phyloP scores from a whole-genome alignment of 1,140 invertebrate species.

The Caenorhabditis latens region DNA sequence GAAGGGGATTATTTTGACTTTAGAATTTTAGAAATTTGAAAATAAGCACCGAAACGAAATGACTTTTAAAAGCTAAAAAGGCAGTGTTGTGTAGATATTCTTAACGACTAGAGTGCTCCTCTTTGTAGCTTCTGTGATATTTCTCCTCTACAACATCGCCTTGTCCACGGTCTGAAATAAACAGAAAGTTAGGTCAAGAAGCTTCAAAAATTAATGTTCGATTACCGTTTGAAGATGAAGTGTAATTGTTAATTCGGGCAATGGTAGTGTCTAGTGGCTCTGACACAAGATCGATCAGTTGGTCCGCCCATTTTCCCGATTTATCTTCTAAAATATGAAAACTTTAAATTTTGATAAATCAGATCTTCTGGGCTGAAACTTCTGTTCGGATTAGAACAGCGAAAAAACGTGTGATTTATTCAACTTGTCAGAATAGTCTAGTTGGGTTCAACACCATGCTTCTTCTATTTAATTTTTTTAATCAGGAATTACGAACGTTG shows the following conservation, averaged over 20 bases:
- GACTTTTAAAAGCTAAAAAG: constrained; percentile 30
- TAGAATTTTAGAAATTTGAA: neutral
- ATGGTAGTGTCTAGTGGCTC: constrained; percentile 77
- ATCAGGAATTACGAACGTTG: constrained; percentile 28
- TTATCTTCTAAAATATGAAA: neutral
- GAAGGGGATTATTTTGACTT: neutral
- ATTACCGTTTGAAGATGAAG: constrained; percentile 74
- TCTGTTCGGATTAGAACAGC: neutral
- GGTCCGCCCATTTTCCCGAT: constrained; percentile 72
- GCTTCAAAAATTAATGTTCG: neutral
- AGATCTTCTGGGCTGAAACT: neutral
- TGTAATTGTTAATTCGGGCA: constrained; percentile 76
- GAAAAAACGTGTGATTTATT: neutral
- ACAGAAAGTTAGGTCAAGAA: neutral
- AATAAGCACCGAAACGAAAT: constrained; percentile 40
- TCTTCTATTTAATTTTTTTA: neutral
- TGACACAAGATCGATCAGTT: constrained; percentile 76
- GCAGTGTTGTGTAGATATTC: constrained; percentile 19
- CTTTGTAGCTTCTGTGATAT: constrained; percentile 61
- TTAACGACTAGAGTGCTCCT: constrained; percentile 44
- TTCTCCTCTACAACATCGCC: constrained; percentile 62
- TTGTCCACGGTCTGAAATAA: constrained; percentile 37
- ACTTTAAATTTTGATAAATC: neutral
- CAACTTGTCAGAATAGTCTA: too few relatives aligned
- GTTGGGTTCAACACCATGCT: neutral